These are phyloP conservation scores for Lamprologus ornatipinnis DNA, from an alignment of 2,113 vertebrate genomes.

Conservation along the genomic window DNA sequence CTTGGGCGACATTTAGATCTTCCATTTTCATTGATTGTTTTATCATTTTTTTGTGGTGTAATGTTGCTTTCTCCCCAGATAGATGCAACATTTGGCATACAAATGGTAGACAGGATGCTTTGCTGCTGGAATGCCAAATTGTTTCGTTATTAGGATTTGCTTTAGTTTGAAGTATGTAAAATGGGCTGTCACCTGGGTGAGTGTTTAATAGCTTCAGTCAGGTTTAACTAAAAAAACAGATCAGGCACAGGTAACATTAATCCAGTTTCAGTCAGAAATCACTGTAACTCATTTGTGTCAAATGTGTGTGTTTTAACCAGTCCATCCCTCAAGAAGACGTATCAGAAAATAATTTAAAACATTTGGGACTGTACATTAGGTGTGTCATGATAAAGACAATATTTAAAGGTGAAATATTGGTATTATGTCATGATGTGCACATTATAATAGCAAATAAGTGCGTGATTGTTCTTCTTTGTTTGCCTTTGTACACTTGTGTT, in stretches of 20 bases:
- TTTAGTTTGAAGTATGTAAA: neutral
- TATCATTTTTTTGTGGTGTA: neutral
- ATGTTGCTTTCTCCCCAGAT: neutral
- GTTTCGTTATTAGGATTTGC: neutral
- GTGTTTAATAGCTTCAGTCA: neutral
- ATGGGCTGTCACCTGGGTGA: neutral
- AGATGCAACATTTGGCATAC: neutral
- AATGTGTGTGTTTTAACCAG: neutral
- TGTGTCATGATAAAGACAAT: neutral
- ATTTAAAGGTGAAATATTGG: neutral
- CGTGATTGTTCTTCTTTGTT: neutral
- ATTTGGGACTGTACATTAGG: neutral
- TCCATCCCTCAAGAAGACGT: neutral
- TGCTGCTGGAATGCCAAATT: neutral
- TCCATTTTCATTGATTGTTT: constrained; percentile 13
- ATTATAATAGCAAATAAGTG: neutral
- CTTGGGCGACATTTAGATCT: neutral
- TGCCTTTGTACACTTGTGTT: neutral
- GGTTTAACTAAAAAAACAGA: neutral
- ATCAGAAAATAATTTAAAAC: neutral
- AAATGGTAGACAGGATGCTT: neutral
- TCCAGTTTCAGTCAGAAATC: neutral
- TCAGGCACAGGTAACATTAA: neutral
- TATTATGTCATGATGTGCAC: neutral
- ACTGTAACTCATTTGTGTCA: neutral